Conservation (phyloP, 2,888 invertebrate species). For the Heliothis peltigera region DNA sequence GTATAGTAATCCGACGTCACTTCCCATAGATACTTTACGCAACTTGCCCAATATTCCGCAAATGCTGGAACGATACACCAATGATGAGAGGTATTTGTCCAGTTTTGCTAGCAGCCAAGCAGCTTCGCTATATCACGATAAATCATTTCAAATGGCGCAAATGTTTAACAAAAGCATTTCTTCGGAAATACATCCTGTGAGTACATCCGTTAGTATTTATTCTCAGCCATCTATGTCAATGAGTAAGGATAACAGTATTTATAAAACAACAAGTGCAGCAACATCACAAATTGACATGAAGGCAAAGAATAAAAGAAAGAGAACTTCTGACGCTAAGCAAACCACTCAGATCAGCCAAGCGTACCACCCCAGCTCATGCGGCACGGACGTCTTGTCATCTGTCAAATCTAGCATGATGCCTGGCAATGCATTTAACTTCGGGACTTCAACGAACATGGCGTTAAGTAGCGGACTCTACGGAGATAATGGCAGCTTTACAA, state of each 20-base stretch:
- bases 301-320: conserved; percentile 79
- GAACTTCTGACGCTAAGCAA: conserved; percentile 76
- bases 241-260: conserved; percentile 79
- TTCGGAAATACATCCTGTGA: conserved; percentile 78
- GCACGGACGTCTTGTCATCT: conserved; percentile 81
- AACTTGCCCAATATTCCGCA: conserved; percentile 90
- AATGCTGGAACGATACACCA: conserved; percentile 90
- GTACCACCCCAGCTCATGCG: conserved; percentile 91
- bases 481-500: conserved; percentile 92
- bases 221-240: conserved; percentile 78
- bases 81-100: conserved; percentile 89
- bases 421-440: conserved; percentile 96
- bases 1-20: conserved; percentile 78
- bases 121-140: conserved; percentile 89
- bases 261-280: conserved; percentile 72
- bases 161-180: conserved; percentile 88
- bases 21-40: conserved; percentile 88
- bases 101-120: conserved; percentile 81
- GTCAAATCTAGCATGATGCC: conserved; percentile 92
- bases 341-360: conserved; percentile 78
- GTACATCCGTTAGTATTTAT: conserved; percentile 77
- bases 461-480: conserved; percentile 90
- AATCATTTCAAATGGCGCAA: conserved; percentile 90
- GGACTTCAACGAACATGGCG: conserved; percentile 91
- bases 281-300: conserved; percentile 75